Conservation (phyloP, 2,113 vertebrate species). For the Tor tambroides region DNA sequence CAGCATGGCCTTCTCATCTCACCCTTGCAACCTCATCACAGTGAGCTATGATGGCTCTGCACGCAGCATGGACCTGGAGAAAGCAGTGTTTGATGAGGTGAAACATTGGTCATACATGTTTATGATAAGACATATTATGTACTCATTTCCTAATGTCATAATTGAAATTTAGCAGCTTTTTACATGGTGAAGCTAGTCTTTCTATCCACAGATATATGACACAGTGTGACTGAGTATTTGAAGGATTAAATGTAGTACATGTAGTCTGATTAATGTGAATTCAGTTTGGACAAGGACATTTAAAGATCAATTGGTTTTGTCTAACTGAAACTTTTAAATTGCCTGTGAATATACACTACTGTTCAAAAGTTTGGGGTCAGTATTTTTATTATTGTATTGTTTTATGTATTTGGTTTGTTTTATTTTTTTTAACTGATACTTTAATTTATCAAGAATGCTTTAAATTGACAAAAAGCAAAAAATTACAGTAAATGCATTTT, state of each 20-base stretch:
- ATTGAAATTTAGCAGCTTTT: neutral
- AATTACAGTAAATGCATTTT: too few species aligned
- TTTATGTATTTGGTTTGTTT: too few species aligned
- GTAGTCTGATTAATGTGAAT: neutral
- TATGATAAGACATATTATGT: neutral
- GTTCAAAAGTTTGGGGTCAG: neutral
- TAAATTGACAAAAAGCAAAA: neutral
- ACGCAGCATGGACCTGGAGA: conserved; percentile 84
- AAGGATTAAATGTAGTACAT: neutral
- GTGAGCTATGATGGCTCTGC: conserved; percentile 81
- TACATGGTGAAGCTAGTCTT: neutral
- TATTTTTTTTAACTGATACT: neutral
- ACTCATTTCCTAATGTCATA: too few species aligned
- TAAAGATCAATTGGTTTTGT: neutral
- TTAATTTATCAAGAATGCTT: neutral
- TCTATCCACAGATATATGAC: neutral
- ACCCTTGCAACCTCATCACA: conserved; percentile 82
- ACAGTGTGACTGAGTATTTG: neutral
- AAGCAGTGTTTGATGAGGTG: conserved; percentile 85
- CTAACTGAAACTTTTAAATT: neutral
- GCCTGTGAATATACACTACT: neutral
- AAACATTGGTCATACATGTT: conserved; percentile 26
- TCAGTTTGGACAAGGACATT: neutral
- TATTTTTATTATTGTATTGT: neutral
- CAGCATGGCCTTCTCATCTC: conserved; percentile 81